Evolutionary conservation across 2,888 invertebrate species (phyloP).

Genomic region (Seira ritae): DNA sequence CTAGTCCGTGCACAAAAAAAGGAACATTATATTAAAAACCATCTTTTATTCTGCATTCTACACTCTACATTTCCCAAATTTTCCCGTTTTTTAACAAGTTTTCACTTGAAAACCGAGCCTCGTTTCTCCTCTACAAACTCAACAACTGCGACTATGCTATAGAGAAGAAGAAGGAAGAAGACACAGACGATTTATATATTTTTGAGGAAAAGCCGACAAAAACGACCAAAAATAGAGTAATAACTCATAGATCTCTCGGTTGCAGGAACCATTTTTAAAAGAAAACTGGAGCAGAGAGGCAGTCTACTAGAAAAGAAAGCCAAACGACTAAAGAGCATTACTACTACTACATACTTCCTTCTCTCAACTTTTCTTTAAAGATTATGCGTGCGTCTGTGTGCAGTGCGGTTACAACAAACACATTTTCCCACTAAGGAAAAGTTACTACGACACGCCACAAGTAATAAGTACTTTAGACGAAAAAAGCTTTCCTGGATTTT

Average conservation of each 20-base stretch:
- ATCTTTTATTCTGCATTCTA: constrained; percentile 4
- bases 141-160: too few relatives aligned
- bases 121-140: too few relatives aligned
- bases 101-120: constrained; percentile 35
- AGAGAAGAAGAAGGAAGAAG: not conserved
- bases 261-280: constrained; percentile 46
- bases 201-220: constrained; percentile 37
- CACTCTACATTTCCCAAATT: too few relatives aligned
- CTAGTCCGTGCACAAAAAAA: not conserved
- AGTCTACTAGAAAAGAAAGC: constrained; percentile 19
- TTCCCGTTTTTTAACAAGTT: constrained; percentile 41
- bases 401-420: constrained; percentile 39
- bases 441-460: not conserved
- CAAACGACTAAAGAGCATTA: constrained; percentile 28
- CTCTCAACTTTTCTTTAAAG: too few relatives aligned
- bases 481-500: too few relatives aligned
- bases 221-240: constrained; percentile 60
- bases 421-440: constrained; percentile 34
- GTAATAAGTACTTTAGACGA: constrained; percentile 36
- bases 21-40: not conserved
- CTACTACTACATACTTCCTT: too few relatives aligned
- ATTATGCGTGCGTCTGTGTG: too few relatives aligned
- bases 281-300: constrained; percentile 16
- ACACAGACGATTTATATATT: constrained; percentile 26
- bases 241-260: constrained; percentile 62